Evolutionary conservation across 2,797 vertebrate species (phyloP).

Genomic region (Thamnophis elegans): DNA sequence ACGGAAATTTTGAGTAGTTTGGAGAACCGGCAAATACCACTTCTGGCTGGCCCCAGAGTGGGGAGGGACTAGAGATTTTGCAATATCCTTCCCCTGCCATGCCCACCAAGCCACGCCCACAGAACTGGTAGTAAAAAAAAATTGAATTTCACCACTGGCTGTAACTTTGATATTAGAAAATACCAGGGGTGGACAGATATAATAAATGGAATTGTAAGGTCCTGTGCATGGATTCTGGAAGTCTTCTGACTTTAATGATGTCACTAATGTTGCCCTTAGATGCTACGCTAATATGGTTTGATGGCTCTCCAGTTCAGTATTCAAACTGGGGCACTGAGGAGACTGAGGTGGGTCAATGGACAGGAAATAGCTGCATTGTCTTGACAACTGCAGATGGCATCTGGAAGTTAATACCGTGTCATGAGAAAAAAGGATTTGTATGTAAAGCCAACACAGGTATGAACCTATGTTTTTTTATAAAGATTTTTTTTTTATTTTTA

Average conservation of each 20-base stretch:
- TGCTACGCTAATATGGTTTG: slow-evolving; percentile 79
- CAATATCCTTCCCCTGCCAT: no score
- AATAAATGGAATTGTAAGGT: background rate
- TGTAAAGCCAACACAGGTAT: slow-evolving; percentile 86
- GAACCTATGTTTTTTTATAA: background rate
- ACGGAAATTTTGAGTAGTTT: no score
- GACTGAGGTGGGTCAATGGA: slow-evolving; percentile 72
- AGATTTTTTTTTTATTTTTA: no score
- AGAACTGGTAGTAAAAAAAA: no score
- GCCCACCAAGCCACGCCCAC: no score
- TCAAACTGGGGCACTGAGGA: slow-evolving; percentile 84
- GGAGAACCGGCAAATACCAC: no score
- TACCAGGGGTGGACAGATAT: background rate
- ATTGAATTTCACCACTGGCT: no score
- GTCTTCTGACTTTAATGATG: slow-evolving; percentile 6
- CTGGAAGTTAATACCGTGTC: slow-evolving; percentile 82
- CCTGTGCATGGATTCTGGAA: background rate
- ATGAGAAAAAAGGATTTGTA: slow-evolving; percentile 80
- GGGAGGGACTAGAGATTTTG: no score
- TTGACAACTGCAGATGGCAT: slow-evolving; percentile 76
- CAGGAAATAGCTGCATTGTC: slow-evolving; percentile 77
- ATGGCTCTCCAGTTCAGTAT: slow-evolving; percentile 80
- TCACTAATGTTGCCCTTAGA: slow-evolving; percentile 67
- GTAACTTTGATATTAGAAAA: background rate
- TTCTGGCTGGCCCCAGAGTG: no score